Base-by-base conservation (phyloP, 2,888 invertebrate species). In the Pseudoips prasinana region DNA sequence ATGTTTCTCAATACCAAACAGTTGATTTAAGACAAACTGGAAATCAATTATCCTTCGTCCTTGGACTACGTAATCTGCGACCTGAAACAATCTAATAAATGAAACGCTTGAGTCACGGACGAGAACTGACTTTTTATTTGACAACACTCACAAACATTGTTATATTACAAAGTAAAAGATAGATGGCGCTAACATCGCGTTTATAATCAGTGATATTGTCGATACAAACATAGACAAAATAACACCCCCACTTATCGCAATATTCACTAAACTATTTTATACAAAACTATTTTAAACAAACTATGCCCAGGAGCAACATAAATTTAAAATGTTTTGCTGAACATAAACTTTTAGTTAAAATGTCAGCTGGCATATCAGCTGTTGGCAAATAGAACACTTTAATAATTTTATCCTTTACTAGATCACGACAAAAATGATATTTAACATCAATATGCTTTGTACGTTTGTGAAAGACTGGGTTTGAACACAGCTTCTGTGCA, bases 391-490 rank as follows among this genome's bases (percentile, higher is more conserved):
- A 33, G 8, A 22, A 14, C 7, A 33, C 22, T 27, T 33, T 27
- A 8, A 33, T 27, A 22, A 27, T 33, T 17, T 33, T 26, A 17
- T 33, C 8, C 22, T 26, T 27, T 22, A 26, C 33, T 22, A 14
- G 17, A 27, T 33, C 33, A 22, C 33, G 22, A 33, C 23, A 19
- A 11, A 35, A 38, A 24, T 29, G 22, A 29, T 24, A 26, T 19
- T 29, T 29, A 33, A 25, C 38, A 33, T 33, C 32, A 23, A 41
- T 30, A 9, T 41, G 35, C 9, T 37, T 37, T 9, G 30, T 37
- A 6, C 25, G 8, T 30, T 41, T 33, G 25, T 41, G 38, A 43
- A 32, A 33, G n/a, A 32, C 35, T 29, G 38, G 38, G 8, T 38
- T 29, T 18, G 29, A 22, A 22, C 8, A 19, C 25, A 43, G 24